These are phyloP conservation scores for Muschampia plurimacula DNA, from an alignment of 2,888 invertebrate species.

Conservation along the genomic window DNA sequence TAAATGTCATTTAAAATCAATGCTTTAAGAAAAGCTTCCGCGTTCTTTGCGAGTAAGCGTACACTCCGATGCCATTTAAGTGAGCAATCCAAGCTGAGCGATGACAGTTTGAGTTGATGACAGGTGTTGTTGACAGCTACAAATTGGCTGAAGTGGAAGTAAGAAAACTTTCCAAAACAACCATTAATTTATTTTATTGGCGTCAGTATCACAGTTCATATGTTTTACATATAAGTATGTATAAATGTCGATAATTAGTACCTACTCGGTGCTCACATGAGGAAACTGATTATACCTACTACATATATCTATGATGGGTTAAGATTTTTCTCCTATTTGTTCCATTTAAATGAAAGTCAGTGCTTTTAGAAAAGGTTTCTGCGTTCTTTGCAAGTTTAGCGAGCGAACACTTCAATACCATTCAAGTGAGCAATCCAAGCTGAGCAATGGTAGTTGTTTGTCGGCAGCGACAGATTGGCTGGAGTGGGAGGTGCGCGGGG, in stretches of 20 bases:
- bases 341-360: not conserved
- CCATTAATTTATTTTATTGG: too few species aligned
- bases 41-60: not conserved
- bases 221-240: too few species aligned
- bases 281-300: too few species aligned
- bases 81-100: constrained; percentile 73
- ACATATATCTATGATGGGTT: not conserved
- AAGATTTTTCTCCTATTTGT: not conserved
- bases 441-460: constrained; percentile 84
- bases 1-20: not conserved
- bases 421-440: constrained; percentile 59
- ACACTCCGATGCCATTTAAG: not conserved
- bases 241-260: too few species aligned
- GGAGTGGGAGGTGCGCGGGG: constrained; percentile 78
- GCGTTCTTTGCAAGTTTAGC: not conserved
- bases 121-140: constrained; percentile 75
- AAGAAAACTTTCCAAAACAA: too few species aligned
- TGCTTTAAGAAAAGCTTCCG: not conserved
- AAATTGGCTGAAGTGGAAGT: constrained; percentile 81
- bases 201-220: too few species aligned
- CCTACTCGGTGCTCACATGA: too few species aligned
- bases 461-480: constrained; percentile 82
- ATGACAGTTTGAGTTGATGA: constrained; percentile 63
- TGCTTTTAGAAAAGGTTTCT: not conserved
- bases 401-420: not conserved